A percentile compares a stretch with the other conserved stretches of the same genome.
These are phyloP conservation scores for Zoanthus sociatus DNA, from an alignment of 92 coral and sea anemone genomes.

Conservation along the genomic window DNA sequence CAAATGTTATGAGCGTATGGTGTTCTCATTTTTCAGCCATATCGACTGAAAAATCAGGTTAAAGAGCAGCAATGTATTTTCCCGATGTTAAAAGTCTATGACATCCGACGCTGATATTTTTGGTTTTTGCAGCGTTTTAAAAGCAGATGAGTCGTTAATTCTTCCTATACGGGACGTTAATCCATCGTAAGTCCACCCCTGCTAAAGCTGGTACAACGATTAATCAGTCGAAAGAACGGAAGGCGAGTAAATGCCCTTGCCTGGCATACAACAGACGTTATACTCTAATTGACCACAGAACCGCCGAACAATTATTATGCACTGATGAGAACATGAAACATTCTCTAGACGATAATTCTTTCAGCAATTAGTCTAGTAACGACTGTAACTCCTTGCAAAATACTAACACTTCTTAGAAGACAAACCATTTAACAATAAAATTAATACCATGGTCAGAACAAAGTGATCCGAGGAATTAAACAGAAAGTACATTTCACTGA, in stretches of 20 bases:
- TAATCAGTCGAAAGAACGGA: neutral
- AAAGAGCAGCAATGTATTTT: neutral
- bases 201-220: neutral
- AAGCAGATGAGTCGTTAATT: neutral
- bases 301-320: neutral
- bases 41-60: neutral
- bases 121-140: neutral
- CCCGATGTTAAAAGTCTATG: neutral
- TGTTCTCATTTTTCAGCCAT: neutral
- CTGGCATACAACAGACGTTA: neutral
- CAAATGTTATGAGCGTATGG: neutral
- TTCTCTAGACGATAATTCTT: neutral
- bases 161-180: neutral
- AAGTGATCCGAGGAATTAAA: neutral
- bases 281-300: neutral
- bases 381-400: neutral
- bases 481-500: too few relatives aligned
- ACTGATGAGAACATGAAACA: neutral
- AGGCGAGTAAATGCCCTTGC: neutral
- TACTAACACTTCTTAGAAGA: neutral
- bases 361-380: neutral
- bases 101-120: neutral
- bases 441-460: neutral
- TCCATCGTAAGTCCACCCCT: neutral
- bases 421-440: neutral